Conservation (phyloP, 2,113 vertebrate genomes). For the Tachysurus vachellii region DNA sequence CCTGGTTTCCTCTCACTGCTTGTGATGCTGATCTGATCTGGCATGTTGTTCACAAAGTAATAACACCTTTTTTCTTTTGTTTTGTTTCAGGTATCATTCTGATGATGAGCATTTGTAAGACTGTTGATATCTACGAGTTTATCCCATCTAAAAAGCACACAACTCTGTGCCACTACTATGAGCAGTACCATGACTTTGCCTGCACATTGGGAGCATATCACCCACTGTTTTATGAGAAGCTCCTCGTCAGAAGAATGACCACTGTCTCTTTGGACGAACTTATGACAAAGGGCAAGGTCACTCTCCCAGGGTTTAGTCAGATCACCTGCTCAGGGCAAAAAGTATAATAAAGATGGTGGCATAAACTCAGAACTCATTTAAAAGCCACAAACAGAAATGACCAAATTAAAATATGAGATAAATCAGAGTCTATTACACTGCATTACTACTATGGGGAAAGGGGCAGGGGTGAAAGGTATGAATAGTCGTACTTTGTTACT, state of each 20-base stretch:
- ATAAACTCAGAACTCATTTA: not conserved
- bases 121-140: constrained; percentile 82
- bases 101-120: constrained; percentile 84
- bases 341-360: not conserved
- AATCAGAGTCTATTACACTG: not conserved
- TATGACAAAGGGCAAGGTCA: constrained; percentile 78
- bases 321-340: constrained; percentile 61
- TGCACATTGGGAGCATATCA: constrained; percentile 86
- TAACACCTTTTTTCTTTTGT: not conserved
- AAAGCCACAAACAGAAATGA: not conserved
- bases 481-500: not conserved
- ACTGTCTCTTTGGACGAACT: constrained; percentile 72
- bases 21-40: not conserved
- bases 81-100: constrained; percentile 76
- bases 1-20: no score
- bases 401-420: not conserved
- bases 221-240: constrained; percentile 83
- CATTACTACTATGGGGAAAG: not conserved
- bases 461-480: not conserved
- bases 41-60: not conserved
- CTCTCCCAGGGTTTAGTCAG: constrained; percentile 78
- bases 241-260: constrained; percentile 81
- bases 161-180: constrained; percentile 82
- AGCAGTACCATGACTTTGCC: constrained; percentile 75
- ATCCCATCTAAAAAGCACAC: constrained; percentile 82